phyloP scores from a whole-genome alignment of 2,888 invertebrate species.

The Junonia oenone region DNA sequence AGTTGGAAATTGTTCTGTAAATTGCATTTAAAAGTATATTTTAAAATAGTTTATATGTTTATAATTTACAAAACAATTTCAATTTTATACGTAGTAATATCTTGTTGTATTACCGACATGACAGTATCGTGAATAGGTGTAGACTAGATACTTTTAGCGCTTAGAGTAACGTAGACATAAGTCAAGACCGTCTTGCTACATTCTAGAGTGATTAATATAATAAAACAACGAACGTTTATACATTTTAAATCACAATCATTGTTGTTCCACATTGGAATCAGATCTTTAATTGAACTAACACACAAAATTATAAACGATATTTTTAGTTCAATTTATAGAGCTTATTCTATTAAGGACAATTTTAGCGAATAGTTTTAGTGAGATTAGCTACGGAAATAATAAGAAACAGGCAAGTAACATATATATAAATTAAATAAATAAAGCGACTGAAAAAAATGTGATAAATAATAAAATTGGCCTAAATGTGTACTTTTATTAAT shows the following conservation, averaged over 20 bases:
- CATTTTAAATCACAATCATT: not conserved
- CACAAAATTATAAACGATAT: not conserved
- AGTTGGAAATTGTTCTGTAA: conserved; percentile 11
- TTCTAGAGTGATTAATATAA: not conserved
- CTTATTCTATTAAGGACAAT: not conserved
- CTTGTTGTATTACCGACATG: conserved; percentile 30
- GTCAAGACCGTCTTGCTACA: not conserved
- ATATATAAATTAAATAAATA: not conserved
- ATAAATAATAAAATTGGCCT: not conserved
- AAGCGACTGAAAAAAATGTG: not conserved
- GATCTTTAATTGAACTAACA: conserved; percentile 1
- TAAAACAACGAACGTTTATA: not conserved
- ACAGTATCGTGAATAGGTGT: conserved; percentile 30
- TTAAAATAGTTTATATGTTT: not conserved
- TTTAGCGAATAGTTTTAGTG: not conserved
- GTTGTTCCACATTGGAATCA: not conserved
- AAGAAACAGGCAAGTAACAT: not conserved
- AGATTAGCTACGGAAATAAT: not conserved
- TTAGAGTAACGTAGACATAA: not conserved
- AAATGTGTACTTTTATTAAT: not conserved
- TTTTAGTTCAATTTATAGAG: not conserved
- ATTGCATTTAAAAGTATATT: conserved; percentile 1
- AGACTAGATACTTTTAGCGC: not conserved
- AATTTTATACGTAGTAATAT: not conserved
- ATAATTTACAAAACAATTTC: conserved; percentile 7